phyloP scores from a whole-genome alignment of 2,113 vertebrate species.

The Morone saxatilis region DNA sequence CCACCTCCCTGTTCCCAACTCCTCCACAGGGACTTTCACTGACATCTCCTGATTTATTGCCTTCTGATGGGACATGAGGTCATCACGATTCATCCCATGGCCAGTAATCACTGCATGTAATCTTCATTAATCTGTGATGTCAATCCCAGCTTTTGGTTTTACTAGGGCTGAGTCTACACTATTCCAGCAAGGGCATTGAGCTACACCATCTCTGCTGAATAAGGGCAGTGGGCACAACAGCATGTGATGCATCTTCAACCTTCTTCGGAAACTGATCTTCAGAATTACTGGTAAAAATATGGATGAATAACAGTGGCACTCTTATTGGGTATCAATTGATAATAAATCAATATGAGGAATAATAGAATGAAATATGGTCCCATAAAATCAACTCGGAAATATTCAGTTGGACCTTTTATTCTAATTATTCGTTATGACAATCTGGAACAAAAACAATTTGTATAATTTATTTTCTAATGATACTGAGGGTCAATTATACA shows the following conservation, averaged over 20 bases:
- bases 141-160: slow-evolving; percentile 79
- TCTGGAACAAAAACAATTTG: background rate
- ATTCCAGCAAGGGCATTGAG: slow-evolving; percentile 34
- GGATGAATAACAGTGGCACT: background rate
- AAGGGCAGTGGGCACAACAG: background rate
- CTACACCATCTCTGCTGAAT: slow-evolving; percentile 1
- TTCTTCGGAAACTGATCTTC: background rate
- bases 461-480: slow-evolving; percentile 4
- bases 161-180: slow-evolving; percentile 65
- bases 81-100: slow-evolving; percentile 72
- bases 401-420: slow-evolving; percentile 5
- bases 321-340: slow-evolving; percentile 5
- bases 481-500: background rate
- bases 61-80: slow-evolving; percentile 74
- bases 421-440: slow-evolving; percentile 20
- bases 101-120: slow-evolving; percentile 78
- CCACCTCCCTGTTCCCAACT: slow-evolving; percentile 55
- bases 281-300: background rate
- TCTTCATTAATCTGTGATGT: slow-evolving; percentile 84
- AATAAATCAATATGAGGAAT: background rate
- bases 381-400: slow-evolving; percentile 12
- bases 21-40: slow-evolving; percentile 48
- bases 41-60: slow-evolving; percentile 78
- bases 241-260: background rate
- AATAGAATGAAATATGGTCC: background rate